Conservation (phyloP, 2,888 invertebrate genomes). For the Seladonia tumulorum region DNA sequence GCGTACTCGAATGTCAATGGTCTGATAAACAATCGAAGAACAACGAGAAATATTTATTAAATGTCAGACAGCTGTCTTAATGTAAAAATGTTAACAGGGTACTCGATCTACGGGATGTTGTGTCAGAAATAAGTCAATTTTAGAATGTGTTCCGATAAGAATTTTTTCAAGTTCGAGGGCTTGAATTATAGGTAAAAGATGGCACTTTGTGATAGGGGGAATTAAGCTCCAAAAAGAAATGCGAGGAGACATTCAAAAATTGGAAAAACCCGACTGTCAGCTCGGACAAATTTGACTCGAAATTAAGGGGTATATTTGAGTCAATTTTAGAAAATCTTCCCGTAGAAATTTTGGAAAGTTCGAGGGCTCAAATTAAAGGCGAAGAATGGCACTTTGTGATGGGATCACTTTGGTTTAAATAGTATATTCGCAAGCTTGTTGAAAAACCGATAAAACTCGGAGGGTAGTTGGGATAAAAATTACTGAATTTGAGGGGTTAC, state of each 20-base stretch:
- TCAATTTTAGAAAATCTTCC: neutral
- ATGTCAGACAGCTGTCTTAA: neutral
- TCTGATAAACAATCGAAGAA: conserved; percentile 2
- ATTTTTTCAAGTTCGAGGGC: too few species aligned
- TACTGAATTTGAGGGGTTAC: too few species aligned
- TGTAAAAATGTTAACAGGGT: neutral
- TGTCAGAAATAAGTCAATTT: neutral
- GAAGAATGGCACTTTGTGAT: neutral
- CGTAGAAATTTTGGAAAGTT: neutral
- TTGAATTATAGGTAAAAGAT: too few species aligned
- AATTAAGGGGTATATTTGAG: neutral
- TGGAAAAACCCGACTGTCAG: too few species aligned
- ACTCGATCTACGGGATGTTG: neutral
- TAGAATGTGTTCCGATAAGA: neutral
- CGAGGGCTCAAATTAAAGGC: neutral
- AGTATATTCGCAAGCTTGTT: neutral
- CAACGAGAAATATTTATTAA: neutral
- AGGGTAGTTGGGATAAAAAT: too few species aligned
- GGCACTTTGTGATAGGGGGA: too few species aligned
- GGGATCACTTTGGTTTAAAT: neutral
- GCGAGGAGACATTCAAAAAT: too few species aligned
- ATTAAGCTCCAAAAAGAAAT: too few species aligned
- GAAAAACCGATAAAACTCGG: neutral
- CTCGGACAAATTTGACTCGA: too few species aligned
- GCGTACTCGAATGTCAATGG: conserved; percentile 49